Evolutionary conservation across 2,888 invertebrate genomes (phyloP).

Genomic region (Andrena dorsata): DNA sequence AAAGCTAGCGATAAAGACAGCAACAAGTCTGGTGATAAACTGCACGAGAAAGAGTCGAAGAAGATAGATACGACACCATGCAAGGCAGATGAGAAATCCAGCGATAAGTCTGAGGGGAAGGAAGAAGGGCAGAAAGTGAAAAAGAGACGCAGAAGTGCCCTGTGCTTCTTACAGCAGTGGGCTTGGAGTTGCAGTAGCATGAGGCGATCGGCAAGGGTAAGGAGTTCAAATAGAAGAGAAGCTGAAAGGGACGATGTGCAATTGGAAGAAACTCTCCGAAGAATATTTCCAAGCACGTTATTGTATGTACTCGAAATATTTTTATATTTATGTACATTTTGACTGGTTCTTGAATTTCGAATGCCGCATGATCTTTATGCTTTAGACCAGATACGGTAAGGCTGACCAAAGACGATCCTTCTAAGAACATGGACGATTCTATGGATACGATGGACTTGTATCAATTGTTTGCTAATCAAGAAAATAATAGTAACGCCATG

Average conservation of each 20-base stretch:
- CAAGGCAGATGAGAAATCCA: conserved; percentile 79
- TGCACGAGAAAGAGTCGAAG: conserved; percentile 69
- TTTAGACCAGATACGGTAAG: conserved; percentile 82
- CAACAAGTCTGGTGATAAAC: conserved; percentile 71
- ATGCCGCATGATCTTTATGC: conserved; percentile 35
- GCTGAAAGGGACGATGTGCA: conserved; percentile 87
- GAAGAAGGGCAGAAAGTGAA: conserved; percentile 86
- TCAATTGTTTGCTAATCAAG: conserved; percentile 87
- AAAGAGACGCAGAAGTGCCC: conserved; percentile 90
- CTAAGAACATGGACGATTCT: conserved; percentile 86
- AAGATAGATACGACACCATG: conserved; percentile 73
- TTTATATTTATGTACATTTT: conserved; percentile 39
- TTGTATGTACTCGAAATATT: conserved; percentile 79
- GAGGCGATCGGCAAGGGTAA: conserved; percentile 84
- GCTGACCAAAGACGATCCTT: conserved; percentile 84
- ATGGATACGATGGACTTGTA: conserved; percentile 88
- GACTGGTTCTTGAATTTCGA: conserved; percentile 30
- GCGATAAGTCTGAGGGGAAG: conserved; percentile 84
- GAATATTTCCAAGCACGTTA: conserved; percentile 88
- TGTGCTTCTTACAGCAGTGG: conserved; percentile 91
- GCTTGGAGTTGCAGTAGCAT: conserved; percentile 89
- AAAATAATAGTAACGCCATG: conserved; percentile 73
- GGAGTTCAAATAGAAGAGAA: conserved; percentile 86
- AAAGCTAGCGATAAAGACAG: conserved; percentile 83
- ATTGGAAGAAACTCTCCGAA: conserved; percentile 89